These are phyloP conservation scores for Leptothorax acervorum DNA, from an alignment of 2,888 invertebrate genomes.

Conservation along the genomic window DNA sequence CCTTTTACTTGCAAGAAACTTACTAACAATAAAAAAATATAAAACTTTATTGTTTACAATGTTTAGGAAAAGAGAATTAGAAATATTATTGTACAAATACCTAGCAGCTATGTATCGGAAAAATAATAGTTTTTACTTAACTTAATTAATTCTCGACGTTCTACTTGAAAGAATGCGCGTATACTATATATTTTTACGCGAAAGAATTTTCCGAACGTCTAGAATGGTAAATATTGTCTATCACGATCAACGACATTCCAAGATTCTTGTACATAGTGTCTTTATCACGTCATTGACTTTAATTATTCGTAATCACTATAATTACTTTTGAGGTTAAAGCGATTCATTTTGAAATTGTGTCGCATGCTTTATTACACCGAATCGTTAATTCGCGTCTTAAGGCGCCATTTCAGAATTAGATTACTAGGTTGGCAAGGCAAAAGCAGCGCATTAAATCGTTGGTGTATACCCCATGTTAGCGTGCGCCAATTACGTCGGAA, in stretches of 20 bases:
- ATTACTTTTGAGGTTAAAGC: slow-evolving; percentile 64
- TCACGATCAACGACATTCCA: background rate
- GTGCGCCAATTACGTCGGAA: slow-evolving; percentile 53
- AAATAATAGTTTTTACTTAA: background rate
- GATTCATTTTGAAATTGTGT: slow-evolving; percentile 62
- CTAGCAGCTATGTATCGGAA: background rate
- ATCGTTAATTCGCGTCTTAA: slow-evolving; percentile 68
- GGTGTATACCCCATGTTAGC: slow-evolving; percentile 29
- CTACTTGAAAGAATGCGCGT: background rate
- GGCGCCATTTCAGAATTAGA: slow-evolving; percentile 63
- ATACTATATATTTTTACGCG: background rate
- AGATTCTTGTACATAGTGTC: slow-evolving; percentile 45
- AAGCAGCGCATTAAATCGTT: slow-evolving; percentile 59
- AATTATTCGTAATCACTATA: slow-evolving; percentile 59
- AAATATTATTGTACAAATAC: background rate
- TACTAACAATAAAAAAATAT: background rate
- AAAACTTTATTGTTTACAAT: background rate
- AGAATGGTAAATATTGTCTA: background rate
- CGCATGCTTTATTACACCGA: slow-evolving; percentile 60
- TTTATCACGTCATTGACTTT: slow-evolving; percentile 57
- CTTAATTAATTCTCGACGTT: slow-evolving; percentile 3
- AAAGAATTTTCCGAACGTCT: background rate
- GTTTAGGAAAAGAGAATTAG: background rate
- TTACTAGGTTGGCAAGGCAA: slow-evolving; percentile 54
- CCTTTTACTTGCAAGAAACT: background rate